Conservation (phyloP, 2,113 vertebrate species). For the Eolophus roseicapilla region DNA sequence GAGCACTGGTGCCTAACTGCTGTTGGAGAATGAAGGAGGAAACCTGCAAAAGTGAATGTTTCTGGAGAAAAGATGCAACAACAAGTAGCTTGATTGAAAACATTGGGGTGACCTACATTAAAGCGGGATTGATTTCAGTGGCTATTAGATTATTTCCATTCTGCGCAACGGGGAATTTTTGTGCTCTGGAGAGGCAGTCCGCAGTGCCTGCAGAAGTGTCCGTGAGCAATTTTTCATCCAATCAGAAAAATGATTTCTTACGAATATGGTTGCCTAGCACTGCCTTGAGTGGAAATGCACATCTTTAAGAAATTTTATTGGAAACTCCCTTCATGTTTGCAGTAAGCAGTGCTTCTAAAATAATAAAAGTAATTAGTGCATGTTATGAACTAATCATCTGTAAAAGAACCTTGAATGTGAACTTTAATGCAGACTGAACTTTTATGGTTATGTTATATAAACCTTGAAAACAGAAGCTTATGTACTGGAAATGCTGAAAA, state of each 20-base stretch:
- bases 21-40: neutral
- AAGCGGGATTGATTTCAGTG: neutral
- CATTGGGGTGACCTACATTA: neutral
- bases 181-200: neutral
- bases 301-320: neutral
- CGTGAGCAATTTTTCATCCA: neutral
- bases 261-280: neutral
- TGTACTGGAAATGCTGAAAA: constrained; percentile 22
- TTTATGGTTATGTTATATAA: constrained; percentile 5
- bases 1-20: neutral
- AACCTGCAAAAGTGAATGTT: neutral
- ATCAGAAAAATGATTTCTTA: neutral
- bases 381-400: neutral
- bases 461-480: constrained; percentile 17
- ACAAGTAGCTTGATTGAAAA: neutral
- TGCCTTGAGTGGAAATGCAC: neutral
- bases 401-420: neutral
- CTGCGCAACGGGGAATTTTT: neutral
- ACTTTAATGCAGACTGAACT: neutral
- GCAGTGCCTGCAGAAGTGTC: neutral
- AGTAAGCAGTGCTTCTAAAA: neutral
- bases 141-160: neutral
- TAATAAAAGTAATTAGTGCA: constrained; percentile 7
- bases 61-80: neutral
- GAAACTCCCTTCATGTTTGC: neutral